Evolutionary conservation across 1,140 invertebrate species (phyloP).

Genomic region (Chrysoperla carnea): DNA sequence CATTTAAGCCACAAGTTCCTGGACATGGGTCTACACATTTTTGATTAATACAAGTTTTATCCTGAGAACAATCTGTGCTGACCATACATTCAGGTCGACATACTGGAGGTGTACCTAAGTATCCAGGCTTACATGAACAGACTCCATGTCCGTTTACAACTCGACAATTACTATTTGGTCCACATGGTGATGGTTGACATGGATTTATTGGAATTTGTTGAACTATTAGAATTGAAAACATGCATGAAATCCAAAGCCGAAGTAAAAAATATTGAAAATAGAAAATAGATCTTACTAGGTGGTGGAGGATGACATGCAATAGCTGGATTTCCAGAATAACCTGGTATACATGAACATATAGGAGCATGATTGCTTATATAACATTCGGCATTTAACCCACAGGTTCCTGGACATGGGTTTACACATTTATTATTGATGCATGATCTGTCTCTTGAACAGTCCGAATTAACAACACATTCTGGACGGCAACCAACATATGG

Average conservation of each 20-base stretch:
- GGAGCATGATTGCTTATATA: slow-evolving; percentile 49
- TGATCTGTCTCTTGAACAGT: slow-evolving; percentile 38
- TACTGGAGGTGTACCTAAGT: slow-evolving; percentile 47
- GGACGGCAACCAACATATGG: slow-evolving; percentile 54
- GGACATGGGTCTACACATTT: slow-evolving; percentile 61
- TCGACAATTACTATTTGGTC: slow-evolving; percentile 50
- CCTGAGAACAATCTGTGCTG: slow-evolving; percentile 51
- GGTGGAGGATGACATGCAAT: slow-evolving; percentile 27
- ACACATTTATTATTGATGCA: slow-evolving; percentile 45
- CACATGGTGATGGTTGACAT: slow-evolving; percentile 48
- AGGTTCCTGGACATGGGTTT: slow-evolving; percentile 42
- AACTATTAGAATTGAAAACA: slow-evolving; percentile 20
- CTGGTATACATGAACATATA: slow-evolving; percentile 43
- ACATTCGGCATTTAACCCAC: slow-evolving; percentile 49
- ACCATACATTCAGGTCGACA: slow-evolving; percentile 59
- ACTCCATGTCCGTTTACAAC: slow-evolving; percentile 42
- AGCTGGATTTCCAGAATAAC: slow-evolving; percentile 44
- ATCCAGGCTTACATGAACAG: slow-evolving; percentile 48
- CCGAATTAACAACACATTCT: slow-evolving; percentile 50
- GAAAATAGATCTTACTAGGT: slow-evolving; percentile 10
- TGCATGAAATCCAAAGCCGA: slow-evolving; percentile 18
- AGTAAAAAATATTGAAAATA: slow-evolving; percentile 2
- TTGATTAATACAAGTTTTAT: slow-evolving; percentile 50
- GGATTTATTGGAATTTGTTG: slow-evolving; percentile 33
- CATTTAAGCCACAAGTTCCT: slow-evolving; percentile 54